These are phyloP conservation scores for Cryptoblepharus egeriae DNA, from an alignment of 2,797 vertebrate genomes.

Conservation along the genomic window DNA sequence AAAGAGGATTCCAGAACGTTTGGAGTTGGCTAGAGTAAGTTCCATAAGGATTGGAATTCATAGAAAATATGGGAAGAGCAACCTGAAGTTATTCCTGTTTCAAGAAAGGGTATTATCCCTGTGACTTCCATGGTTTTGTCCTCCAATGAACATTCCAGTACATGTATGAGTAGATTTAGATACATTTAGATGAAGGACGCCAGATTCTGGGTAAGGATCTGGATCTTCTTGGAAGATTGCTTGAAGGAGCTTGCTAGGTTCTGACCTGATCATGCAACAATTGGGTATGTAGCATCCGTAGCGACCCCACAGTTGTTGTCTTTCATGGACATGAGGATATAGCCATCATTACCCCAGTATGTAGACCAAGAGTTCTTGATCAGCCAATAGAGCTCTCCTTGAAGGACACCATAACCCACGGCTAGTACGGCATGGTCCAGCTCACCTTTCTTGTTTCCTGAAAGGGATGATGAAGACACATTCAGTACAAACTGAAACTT, in stretches of 20 bases:
- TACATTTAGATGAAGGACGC: background rate
- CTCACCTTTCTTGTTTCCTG: conserved; percentile 71
- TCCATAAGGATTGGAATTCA: background rate
- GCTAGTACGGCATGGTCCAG: conserved; percentile 85
- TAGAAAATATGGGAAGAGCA: background rate
- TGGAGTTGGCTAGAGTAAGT: background rate
- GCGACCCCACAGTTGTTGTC: conserved; percentile 88
- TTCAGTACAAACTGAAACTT: background rate
- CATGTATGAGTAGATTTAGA: background rate
- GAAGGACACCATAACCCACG: conserved; percentile 81
- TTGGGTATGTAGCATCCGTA: conserved; percentile 85
- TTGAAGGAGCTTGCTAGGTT: background rate
- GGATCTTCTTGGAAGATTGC: background rate
- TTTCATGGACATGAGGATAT: conserved; percentile 88
- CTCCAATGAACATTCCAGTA: background rate
- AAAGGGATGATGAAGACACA: rapidly evolving
- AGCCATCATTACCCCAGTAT: conserved; percentile 87
- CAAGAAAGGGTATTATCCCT: background rate
- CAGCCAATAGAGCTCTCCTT: conserved; percentile 82
- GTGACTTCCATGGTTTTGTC: background rate
- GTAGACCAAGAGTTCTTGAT: conserved; percentile 91
- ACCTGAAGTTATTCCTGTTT: background rate
- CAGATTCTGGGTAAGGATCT: background rate
- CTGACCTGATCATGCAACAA: conserved; percentile 73
- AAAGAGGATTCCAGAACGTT: background rate